Percentiles rank a stretch among this genome's conserved stretches.
phyloP scores from a whole-genome alignment of 1,140 invertebrate genomes.

The Bombus confusus region DNA sequence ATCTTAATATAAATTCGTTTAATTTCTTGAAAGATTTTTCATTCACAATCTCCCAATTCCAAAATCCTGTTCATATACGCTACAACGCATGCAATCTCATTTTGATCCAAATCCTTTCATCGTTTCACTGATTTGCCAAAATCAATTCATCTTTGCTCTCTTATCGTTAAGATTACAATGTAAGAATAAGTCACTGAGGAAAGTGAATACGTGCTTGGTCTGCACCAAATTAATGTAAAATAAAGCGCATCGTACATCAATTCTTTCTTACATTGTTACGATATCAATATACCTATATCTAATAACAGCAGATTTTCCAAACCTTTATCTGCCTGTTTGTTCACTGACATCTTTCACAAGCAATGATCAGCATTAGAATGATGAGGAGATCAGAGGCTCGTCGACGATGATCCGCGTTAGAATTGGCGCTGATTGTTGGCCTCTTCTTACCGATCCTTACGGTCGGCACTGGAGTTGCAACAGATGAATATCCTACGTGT shows the following conservation, averaged over 20 bases:
- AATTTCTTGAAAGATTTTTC: too few species aligned
- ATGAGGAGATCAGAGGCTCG: background rate
- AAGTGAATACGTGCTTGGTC: slow-evolving; percentile 54
- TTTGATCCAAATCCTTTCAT: background rate
- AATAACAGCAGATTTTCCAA: slow-evolving; percentile 30
- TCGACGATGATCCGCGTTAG: slow-evolving; percentile 24
- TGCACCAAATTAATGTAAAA: slow-evolving; percentile 27
- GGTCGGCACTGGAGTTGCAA: slow-evolving; percentile 64
- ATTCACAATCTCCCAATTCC: background rate
- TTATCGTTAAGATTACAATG: slow-evolving; percentile 50
- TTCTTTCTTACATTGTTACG: background rate
- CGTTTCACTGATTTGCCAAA: too few species aligned
- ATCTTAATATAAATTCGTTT: too few species aligned
- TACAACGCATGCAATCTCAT: background rate
- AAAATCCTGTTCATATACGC: background rate
- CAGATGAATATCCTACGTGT: slow-evolving; percentile 58
- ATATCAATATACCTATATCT: background rate
- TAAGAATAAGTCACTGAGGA: slow-evolving; percentile 64
- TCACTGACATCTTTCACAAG: slow-evolving; percentile 37
- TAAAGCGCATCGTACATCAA: background rate
- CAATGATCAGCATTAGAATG: slow-evolving; percentile 29
- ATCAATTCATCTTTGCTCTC: background rate
- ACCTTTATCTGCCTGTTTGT: background rate
- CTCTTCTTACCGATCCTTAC: slow-evolving; percentile 65
- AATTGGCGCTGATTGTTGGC: slow-evolving; percentile 46